Evolutionary conservation across 1,140 invertebrate species (phyloP).

Genomic region (Drosophila lacteicornis): DNA sequence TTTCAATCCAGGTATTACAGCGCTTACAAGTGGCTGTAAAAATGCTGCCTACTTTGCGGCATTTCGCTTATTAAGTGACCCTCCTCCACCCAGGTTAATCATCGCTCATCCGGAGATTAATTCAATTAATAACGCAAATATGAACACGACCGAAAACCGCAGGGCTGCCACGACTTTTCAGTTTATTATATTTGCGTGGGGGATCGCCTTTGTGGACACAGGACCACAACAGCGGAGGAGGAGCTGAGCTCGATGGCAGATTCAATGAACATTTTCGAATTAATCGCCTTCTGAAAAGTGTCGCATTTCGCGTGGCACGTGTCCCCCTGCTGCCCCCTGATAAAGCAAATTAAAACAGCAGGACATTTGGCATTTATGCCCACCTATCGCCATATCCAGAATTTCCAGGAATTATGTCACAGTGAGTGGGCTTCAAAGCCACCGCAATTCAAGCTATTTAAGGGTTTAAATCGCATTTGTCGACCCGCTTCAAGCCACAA

Average conservation of each 20-base stretch:
- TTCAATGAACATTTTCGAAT: slow-evolving; percentile 64
- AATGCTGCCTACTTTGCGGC: slow-evolving; percentile 48
- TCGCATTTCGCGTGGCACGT: slow-evolving; percentile 57
- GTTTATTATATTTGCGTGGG: slow-evolving; percentile 23
- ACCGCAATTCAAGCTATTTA: not conserved
- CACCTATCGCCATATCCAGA: not conserved
- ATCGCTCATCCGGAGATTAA: slow-evolving; percentile 20
- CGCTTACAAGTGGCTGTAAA: slow-evolving; percentile 10
- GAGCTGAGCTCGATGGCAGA: not conserved
- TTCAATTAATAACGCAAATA: slow-evolving; percentile 53
- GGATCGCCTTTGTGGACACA: slow-evolving; percentile 42
- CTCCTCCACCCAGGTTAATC: not conserved
- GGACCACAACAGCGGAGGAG: not conserved
- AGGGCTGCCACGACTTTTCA: slow-evolving; percentile 9
- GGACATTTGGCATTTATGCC: slow-evolving; percentile 23
- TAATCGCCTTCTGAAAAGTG: slow-evolving; percentile 61
- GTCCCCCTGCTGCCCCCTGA: slow-evolving; percentile 25
- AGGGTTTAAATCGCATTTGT: slow-evolving; percentile 21
- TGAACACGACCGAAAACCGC: slow-evolving; percentile 12
- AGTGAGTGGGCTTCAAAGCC: slow-evolving; percentile 3
- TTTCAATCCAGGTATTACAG: slow-evolving; percentile 14
- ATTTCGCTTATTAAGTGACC: not conserved
- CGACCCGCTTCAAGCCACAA: slow-evolving; percentile 6
- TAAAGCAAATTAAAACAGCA: slow-evolving; percentile 62
- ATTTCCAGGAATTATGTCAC: slow-evolving; percentile 49